A percentile compares a stretch with the other conserved stretches of the same genome.
phyloP scores from a whole-genome alignment of 2,113 vertebrate genomes.

The Hassar affinis region DNA sequence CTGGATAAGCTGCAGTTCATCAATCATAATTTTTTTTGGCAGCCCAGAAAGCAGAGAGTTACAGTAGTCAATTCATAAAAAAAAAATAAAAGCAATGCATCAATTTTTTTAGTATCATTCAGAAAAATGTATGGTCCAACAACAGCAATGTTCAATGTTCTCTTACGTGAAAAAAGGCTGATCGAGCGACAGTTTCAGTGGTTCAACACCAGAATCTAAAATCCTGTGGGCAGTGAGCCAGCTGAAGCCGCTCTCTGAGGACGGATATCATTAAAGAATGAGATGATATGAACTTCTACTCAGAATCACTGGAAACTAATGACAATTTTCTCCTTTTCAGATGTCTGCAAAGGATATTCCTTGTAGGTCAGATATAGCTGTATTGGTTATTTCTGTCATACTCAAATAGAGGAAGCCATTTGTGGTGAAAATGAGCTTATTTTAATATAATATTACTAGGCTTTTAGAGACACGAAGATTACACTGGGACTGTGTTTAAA shows the following conservation, averaged over 20 bases:
- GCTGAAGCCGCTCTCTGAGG: constrained; percentile 15
- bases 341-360: background rate
- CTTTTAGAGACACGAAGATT: background rate
- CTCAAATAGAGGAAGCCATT: constrained; percentile 4
- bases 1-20: too few relatives aligned
- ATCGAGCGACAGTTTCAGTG: too few relatives aligned
- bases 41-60: too few relatives aligned
- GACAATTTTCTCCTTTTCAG: constrained; percentile 5
- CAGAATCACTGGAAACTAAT: constrained; percentile 6
- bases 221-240: constrained; percentile 4
- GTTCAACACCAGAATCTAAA: too few relatives aligned
- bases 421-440: background rate
- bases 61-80: too few relatives aligned
- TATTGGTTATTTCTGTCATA: constrained; percentile 5
- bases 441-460: background rate
- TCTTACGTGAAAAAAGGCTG: too few relatives aligned
- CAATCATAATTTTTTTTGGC: too few relatives aligned
- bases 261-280: constrained; percentile 17
- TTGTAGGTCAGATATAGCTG: constrained; percentile 21
- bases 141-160: too few relatives aligned
- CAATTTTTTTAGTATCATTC: too few relatives aligned
- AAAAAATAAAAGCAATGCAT: too few relatives aligned
- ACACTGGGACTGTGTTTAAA: background rate
- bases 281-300: constrained; percentile 14
- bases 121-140: too few relatives aligned